Conservation (phyloP, 2,888 invertebrate genomes). For the Nomada fucata region DNA sequence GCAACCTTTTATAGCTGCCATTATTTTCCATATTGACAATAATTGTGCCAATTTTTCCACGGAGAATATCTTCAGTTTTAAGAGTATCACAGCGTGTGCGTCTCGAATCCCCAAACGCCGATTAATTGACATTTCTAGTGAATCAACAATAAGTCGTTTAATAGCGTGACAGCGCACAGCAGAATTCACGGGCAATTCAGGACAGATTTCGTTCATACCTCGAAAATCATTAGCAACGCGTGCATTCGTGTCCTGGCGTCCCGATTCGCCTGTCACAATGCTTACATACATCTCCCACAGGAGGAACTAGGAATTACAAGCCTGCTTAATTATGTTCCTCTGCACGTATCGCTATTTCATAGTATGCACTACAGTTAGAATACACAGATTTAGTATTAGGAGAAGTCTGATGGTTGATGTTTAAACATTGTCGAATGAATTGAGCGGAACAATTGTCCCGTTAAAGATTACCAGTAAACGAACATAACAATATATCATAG, state of each 20-base stretch:
- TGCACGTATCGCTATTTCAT: slow-evolving; percentile 27
- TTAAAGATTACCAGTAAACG: too few species aligned
- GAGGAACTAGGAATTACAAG: slow-evolving; percentile 28
- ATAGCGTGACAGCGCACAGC: neutral
- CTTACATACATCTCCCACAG: slow-evolving; percentile 12
- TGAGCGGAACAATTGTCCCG: too few species aligned
- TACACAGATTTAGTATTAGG: slow-evolving; percentile 1
- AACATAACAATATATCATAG: too few species aligned
- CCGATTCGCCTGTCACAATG: slow-evolving; percentile 24
- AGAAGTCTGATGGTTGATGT: neutral
- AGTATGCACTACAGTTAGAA: slow-evolving; percentile 15
- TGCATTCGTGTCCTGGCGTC: slow-evolving; percentile 4
- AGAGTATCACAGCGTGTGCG: too few species aligned
- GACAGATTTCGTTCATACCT: neutral
- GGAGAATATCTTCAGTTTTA: too few species aligned
- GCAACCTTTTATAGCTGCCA: too few species aligned
- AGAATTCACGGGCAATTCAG: neutral
- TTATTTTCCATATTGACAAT: too few species aligned
- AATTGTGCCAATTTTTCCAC: too few species aligned
- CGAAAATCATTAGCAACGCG: slow-evolving; percentile 12
- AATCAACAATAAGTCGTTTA: too few species aligned
- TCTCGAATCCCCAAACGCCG: too few species aligned
- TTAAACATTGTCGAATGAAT: neutral
- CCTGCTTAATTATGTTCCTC: slow-evolving; percentile 28
- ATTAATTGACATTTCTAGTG: too few species aligned